These are phyloP conservation scores for Melanerpes formicivorus DNA, from an alignment of 2,113 vertebrate species.

Conservation along the genomic window DNA sequence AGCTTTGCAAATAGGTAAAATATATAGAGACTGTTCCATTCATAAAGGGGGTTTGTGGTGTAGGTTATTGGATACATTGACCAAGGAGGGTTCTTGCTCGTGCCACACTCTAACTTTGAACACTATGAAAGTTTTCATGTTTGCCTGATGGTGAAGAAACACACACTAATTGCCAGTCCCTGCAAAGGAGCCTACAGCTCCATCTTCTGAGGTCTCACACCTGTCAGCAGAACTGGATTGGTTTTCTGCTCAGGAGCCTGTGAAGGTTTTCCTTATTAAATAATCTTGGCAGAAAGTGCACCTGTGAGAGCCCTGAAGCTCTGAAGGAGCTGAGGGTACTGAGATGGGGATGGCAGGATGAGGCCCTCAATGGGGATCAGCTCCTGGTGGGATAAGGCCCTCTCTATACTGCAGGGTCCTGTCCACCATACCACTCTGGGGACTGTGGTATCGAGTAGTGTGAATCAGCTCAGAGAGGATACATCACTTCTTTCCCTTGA, in stretches of 20 bases:
- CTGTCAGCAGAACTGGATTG: background rate
- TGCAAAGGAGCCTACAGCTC: background rate
- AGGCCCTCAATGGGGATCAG: background rate
- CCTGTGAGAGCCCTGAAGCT: background rate
- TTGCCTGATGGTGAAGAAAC: background rate
- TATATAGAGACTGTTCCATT: background rate
- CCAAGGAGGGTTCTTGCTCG: too few relatives aligned
- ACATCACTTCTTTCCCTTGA: background rate
- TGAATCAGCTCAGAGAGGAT: background rate
- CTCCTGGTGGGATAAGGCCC: background rate
- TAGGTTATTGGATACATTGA: background rate
- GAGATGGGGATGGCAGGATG: background rate
- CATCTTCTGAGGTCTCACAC: background rate
- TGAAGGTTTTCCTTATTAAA: background rate
- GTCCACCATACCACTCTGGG: accelerated
- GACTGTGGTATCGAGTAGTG: accelerated
- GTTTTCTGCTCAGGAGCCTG: background rate
- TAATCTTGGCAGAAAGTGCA: background rate
- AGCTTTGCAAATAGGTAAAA: background rate
- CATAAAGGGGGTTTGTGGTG: background rate
- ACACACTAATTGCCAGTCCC: background rate
- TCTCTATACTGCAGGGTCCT: background rate
- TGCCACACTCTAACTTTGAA: background rate
- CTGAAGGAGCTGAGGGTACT: background rate
- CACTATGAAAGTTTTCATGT: background rate